Evolutionary conservation across 2,113 vertebrate genomes (phyloP), one percentile per base, ranked within the genome.

Genomic region (Himantopus leucocephalus): DNA sequence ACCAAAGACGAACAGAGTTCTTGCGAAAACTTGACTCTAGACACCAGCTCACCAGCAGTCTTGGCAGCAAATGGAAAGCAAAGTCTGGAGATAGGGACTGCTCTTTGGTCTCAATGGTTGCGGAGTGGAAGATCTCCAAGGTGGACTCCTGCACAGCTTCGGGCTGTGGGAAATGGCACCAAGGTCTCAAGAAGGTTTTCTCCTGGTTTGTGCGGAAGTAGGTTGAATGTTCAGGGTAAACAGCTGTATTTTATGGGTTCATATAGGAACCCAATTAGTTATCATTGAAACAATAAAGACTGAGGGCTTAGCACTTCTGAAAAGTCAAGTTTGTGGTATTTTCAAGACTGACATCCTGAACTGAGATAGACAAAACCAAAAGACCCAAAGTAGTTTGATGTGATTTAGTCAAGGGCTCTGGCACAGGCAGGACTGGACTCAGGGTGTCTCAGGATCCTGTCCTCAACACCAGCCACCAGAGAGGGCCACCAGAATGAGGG

Each of bases 381-480:
- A 22, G 32, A 41, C 39, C 10, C 4, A 2, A 68, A 93, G 56
- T 6, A n/a, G n/a, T 86, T 41, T 11, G 48, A 30, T 60, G 52
- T 30, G n/a, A 53, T 72, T 26, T 70, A 94, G 22, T 78, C 4
- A 5, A 79, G 47, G 62, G 18, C 43, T 87, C 14, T 1, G 2
- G 29, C 29, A 58, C 43, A 23, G 56, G 15, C 64, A 73, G 9
- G 29, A 19, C 41, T 74, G 79, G 22, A n/a, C 24, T 35, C 8
- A 14, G 19, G 18, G 24, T 68, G 39, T 39, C 58, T 78, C 24
- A 16, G 47, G 30, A 59, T 78, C 62, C 77, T 48, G 21, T 37
- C n/a, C 45, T 62, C 0, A 0, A 24, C 2, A 6, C 23, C 63
- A 90, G 50, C 4, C n/a, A 50, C 26, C 35, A 24, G 37, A 24